Evolutionary conservation across 35 echinoderm and acorn worm species (phyloP).

Genomic region (Lytechinus pictus): DNA sequence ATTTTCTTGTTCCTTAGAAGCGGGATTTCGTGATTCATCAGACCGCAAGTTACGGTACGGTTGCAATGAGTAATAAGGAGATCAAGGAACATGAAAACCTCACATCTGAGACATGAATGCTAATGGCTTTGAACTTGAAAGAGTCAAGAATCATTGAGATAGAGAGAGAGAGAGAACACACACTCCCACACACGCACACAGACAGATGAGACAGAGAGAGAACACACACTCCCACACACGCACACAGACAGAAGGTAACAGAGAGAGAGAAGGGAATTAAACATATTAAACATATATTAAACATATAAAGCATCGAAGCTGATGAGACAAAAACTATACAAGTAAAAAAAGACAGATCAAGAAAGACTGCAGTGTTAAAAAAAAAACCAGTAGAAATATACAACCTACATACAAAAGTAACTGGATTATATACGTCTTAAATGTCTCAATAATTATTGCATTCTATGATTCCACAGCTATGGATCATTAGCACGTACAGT

Average conservation of each 20-base stretch:
- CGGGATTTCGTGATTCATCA: background rate
- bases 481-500: too few species aligned
- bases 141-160: background rate
- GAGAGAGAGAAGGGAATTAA: background rate
- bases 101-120: slow-evolving; percentile 17
- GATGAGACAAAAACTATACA: too few species aligned
- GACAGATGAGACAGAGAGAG: background rate
- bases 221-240: too few species aligned
- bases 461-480: too few species aligned
- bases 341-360: too few species aligned
- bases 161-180: background rate
- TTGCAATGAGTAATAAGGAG: slow-evolving; percentile 32
- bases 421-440: too few species aligned
- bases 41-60: slow-evolving; percentile 25
- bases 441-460: too few species aligned
- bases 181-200: background rate
- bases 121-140: slow-evolving; percentile 18
- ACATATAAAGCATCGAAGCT: too few species aligned
- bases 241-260: background rate
- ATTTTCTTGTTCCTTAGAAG: slow-evolving; percentile 37
- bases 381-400: too few species aligned
- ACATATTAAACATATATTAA: background rate
- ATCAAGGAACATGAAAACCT: slow-evolving; percentile 9
- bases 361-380: too few species aligned
- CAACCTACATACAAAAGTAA: too few species aligned